Conservation (phyloP, 2,797 vertebrate genomes). For the Phylloscopus collybita region DNA sequence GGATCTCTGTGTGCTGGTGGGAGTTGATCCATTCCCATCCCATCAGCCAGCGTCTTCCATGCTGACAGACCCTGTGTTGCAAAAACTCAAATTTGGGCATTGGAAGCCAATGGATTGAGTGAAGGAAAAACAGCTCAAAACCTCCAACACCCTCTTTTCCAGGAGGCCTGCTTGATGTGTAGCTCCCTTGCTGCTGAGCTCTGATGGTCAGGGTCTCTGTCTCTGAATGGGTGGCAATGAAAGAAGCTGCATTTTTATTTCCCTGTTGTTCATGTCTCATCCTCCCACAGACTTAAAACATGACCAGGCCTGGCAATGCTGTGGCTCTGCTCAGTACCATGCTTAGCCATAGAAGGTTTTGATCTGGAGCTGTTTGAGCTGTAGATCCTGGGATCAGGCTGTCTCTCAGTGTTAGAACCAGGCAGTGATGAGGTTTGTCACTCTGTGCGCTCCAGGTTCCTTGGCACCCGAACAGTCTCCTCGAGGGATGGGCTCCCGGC, state of each 20-base stretch:
- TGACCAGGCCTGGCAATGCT: not conserved
- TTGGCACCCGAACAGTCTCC: constrained; percentile 70
- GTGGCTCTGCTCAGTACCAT: not conserved
- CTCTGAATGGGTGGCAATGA: not conserved
- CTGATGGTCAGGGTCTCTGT: not conserved
- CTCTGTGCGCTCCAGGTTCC: constrained; percentile 53
- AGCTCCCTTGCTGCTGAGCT: not conserved
- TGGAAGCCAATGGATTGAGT: not conserved
- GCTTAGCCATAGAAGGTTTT: not conserved
- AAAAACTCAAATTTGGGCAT: not conserved
- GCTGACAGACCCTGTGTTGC: not conserved
- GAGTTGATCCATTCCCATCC: not conserved
- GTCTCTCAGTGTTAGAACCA: not conserved
- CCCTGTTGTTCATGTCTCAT: not conserved
- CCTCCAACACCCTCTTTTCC: not conserved
- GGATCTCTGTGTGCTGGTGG: not conserved
- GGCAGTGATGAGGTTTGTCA: not conserved
- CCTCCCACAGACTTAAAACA: not conserved
- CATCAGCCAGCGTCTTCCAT: not conserved
- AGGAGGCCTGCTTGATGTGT: not conserved
- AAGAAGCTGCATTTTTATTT: not conserved
- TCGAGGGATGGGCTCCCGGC: constrained; percentile 88
- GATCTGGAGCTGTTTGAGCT: not conserved
- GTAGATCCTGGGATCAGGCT: not conserved
- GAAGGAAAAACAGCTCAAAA: not conserved